Base-by-base conservation (phyloP, 23 tunicate species). In the Ascidia mentula region DNA sequence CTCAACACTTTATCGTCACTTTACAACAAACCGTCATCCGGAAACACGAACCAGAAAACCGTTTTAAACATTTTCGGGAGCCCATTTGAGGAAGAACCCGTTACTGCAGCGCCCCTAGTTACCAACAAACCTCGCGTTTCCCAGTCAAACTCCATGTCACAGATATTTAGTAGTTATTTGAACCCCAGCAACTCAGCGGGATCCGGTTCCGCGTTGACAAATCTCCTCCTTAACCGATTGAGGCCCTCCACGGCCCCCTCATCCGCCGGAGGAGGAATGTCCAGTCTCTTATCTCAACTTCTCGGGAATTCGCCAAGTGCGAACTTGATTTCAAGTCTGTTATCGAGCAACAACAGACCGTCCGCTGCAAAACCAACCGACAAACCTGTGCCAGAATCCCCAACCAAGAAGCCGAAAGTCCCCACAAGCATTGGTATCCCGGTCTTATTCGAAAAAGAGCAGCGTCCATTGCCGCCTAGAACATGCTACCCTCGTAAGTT, bases 401-500 rank as follows among this genome's bases (percentile, higher is more conserved):
- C 38, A 35, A 28, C 78, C 37, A 22, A 15, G 9, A 74, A 6
- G 53, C 46, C 78, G 31, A 30, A 40, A 0, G 39, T 37, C 46
- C 35, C 40, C 0, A 33, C 32, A 12, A 46, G 72, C 24, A 53
- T 53, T 18, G 8, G n/a, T 0, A 82, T 82, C 17, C 70, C 85
- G 31, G 31, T 73, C 6, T 30, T 37, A 72, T 82, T n/a, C 36
- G 78, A 82, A 72, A 72, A 15, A 6, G 78, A 61, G 31, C 32
- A 45, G 35, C 32, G 69, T 9, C 12, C 32, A 38, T 18, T 40
- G 18, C 77, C 82, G 6, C 32, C 33, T 31, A 77, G 39, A 32
- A 77, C 77, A 15, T 85, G 89, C 36, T 85, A 85, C 40, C 89
- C 89, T 24, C 38, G 89, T 85, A 78, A 77, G 89, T 37, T 31